Percentiles rank a stretch among this genome's conserved stretches.
Evolutionary conservation across 2,113 vertebrate genomes (phyloP).

Genomic region (Phylloscopus whistleri): DNA sequence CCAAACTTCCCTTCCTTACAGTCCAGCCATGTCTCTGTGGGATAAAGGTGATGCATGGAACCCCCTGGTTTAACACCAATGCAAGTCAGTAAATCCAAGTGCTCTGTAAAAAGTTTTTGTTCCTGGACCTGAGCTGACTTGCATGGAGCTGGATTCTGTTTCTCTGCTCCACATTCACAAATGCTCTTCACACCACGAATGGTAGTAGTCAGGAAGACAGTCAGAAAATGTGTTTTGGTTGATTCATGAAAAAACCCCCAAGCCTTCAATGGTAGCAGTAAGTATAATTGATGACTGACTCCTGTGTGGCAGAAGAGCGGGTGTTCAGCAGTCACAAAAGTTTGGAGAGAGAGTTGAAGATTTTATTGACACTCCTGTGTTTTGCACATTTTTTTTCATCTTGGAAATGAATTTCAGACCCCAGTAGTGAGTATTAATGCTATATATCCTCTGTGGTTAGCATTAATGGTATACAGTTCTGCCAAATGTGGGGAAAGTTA

Average conservation of each 20-base stretch:
- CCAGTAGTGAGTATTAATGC: conserved; percentile 3
- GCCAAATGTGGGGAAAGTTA: background rate
- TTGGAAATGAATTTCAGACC: conserved; percentile 30
- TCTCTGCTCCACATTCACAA: background rate
- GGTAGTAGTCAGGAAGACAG: background rate
- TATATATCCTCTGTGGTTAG: conserved; percentile 38
- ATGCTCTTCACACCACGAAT: background rate
- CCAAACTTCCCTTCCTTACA: background rate
- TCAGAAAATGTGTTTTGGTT: background rate
- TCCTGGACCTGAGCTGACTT: background rate
- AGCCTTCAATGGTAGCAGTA: background rate
- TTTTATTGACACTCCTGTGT: background rate
- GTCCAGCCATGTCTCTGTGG: background rate
- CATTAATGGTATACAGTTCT: background rate
- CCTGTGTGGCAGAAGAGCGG: background rate
- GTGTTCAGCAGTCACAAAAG: background rate
- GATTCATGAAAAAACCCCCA: background rate
- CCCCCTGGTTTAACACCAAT: background rate
- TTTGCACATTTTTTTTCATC: conserved; percentile 2
- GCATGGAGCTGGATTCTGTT: background rate
- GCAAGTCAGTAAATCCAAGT: background rate
- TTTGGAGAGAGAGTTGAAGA: conserved; percentile 4
- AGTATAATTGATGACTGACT: background rate
- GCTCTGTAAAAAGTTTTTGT: background rate
- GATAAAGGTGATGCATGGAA: background rate